phyloP scores from a whole-genome alignment of 2,113 vertebrate species.

The Monopterus albus region DNA sequence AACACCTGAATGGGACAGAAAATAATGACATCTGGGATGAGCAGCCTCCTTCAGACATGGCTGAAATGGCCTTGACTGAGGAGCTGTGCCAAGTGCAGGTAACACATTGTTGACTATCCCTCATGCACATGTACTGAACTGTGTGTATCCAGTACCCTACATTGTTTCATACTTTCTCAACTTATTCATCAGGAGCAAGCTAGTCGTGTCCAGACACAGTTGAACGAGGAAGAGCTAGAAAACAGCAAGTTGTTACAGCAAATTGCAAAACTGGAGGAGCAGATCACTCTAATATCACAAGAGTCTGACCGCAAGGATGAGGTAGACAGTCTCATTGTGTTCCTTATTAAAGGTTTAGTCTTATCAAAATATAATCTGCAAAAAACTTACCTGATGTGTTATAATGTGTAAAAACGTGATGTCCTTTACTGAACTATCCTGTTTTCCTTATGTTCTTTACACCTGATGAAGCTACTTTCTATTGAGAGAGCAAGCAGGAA shows the following conservation, averaged over 20 bases:
- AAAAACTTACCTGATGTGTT: no score
- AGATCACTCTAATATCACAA: conserved; percentile 83
- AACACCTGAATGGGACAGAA: conserved; percentile 69
- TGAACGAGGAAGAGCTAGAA: conserved; percentile 90
- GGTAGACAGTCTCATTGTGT: conserved; percentile 49
- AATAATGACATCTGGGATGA: conserved; percentile 83
- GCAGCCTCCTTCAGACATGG: conserved; percentile 88
- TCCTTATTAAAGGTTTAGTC: not conserved
- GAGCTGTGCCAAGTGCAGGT: conserved; percentile 91
- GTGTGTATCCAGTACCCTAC: not conserved
- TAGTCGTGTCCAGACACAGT: conserved; percentile 82
- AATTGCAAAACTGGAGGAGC: conserved; percentile 90
- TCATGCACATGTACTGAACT: not conserved
- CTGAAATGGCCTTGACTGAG: conserved; percentile 90
- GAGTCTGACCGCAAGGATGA: conserved; percentile 71
- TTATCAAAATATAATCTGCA: not conserved
- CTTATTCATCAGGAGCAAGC: conserved; percentile 85
- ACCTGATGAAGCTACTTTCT: conserved; percentile 83
- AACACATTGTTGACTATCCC: not conserved
- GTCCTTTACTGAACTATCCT: not conserved
- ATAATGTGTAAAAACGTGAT: no score
- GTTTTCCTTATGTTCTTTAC: not conserved
- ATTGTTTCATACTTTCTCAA: not conserved
- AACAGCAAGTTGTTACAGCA: conserved; percentile 89
- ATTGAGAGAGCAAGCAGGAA: conserved; percentile 84